Evolutionary conservation across 1,140 invertebrate genomes (phyloP).

Genomic region (Chrysoperla carnea): DNA sequence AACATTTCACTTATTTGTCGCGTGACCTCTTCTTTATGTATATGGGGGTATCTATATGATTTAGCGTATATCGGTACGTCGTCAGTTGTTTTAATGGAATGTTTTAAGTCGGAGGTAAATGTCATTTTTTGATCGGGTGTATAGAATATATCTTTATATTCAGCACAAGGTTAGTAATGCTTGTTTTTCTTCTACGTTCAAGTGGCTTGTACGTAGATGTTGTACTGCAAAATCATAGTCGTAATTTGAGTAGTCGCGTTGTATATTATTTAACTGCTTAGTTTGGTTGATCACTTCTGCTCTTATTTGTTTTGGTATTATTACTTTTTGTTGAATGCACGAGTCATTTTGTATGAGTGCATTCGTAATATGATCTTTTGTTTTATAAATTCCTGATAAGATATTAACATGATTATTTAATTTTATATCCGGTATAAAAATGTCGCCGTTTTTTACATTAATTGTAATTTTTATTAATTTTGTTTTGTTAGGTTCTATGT

Average conservation of each 20-base stretch:
- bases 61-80: background rate
- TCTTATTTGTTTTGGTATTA: background rate
- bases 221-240: background rate
- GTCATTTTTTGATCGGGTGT: conserved; percentile 2
- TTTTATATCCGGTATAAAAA: background rate
- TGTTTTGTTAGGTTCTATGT: background rate
- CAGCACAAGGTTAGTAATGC: background rate
- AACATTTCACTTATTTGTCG: conserved; percentile 2
- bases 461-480: background rate
- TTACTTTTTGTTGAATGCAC: background rate
- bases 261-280: no score
- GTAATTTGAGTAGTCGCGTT: no score
- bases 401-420: background rate
- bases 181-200: conserved; percentile 2
- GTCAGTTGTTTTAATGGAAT: background rate
- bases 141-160: conserved; percentile 4
- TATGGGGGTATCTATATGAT: conserved; percentile 3
- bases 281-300: background rate
- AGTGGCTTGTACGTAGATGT: background rate
- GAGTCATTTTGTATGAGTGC: background rate
- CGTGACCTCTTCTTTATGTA: background rate
- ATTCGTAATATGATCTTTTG: background rate
- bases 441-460: background rate
- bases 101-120: background rate
- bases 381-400: background rate